Evolutionary conservation across 2,797 vertebrate genomes (phyloP), one percentile per base, ranked within the genome.

Genomic region (Capromys pilorides): DNA sequence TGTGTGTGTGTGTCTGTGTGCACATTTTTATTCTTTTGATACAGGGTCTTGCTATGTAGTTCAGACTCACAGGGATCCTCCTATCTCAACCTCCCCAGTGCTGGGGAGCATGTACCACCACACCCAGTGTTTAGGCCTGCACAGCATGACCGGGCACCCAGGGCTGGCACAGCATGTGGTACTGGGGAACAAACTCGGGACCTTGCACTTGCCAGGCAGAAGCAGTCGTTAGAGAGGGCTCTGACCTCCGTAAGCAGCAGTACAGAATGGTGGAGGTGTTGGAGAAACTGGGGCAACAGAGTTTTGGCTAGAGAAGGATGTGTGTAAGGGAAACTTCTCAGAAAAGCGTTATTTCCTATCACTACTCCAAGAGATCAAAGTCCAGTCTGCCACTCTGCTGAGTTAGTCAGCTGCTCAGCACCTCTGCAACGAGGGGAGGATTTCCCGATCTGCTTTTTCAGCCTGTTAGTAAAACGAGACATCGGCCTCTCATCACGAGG

Each of bases 391-490:
- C 36, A 26, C 62, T 87, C 9, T 91, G 96, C 96, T 91, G 96
- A 97, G 89, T 73, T 93, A 57, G 82, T 90, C 41, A 82, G 79
- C 93, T 85, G 94, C 85, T 96, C 96, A 96, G 93, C 94, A 94
- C 64, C 85, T 86, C 62, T 4, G 39, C 36, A 64, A 41, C 51
- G 28, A 9, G 16, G 79, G 31, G 85, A 67, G 39, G 12, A 54
- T 31, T 94, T 59, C 78, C 57, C n/a, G 28, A 86, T 95, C 86
- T 86, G 61, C 83, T 92, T 96, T 93, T 94, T 77, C 88, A 87
- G 41, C 62, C 26, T 26, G 31, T 41, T 69, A 2, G 73, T 21
- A 86, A 95, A 2, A 90, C 62, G 90, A 91, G 57, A 39, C 49
- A n/a, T 86, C n/a, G n/a, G 82, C 75, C 39, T 57, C 3, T 75